Evolutionary conservation across 2,888 invertebrate species (phyloP), one percentile per base, ranked within the genome.

Genomic region (Odontocerum albicorne): DNA sequence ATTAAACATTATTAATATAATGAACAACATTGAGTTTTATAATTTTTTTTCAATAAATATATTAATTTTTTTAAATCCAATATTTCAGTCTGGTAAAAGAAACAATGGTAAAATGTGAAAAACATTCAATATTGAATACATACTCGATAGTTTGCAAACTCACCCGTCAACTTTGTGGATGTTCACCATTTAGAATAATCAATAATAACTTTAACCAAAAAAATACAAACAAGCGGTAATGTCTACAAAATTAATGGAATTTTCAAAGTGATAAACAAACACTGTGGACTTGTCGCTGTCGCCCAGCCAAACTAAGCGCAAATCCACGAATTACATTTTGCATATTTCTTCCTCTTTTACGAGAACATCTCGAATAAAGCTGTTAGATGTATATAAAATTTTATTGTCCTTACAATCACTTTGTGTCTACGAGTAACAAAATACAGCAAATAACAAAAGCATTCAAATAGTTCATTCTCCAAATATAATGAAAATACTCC

Each of bases 331-430:
- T 2, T 4, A 38, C 38, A 40, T n/a, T 32, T 17, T 19, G 17
- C 43, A 27, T 8, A 8, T 33, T 13, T 19, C 32, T 12, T 33
- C 22, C n/a, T n/a, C 12, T 43, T 43, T 7, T 22, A 43, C 27
- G 12, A 17, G 19, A 27, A 33, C 16, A n/a, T n/a, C n/a, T n/a
- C n/a, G n/a, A 12, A 47, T 15, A 40, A 50, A 51, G 39, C 33
- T 40, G 40, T 42, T 50, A 50, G 42, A 51, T 50, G 55, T 45
- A 44, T 31, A 45, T 44, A 49, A 44, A 43, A 44, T 20, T 44
- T 55, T 55, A 55, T 49, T 55, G 55, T 56, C 50, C 40, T 50
- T 46, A 51, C 35, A 56, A 45, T 50, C 50, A 56, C 50, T n/a
- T n/a, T n/a, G n/a, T n/a, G n/a, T n/a, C n/a, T n/a, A n/a, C n/a